Percentiles rank a stretch among this genome's conserved stretches.
These are phyloP conservation scores for Andricus quercusramuli DNA, from an alignment of 2,888 invertebrate species.

Conservation along the genomic window DNA sequence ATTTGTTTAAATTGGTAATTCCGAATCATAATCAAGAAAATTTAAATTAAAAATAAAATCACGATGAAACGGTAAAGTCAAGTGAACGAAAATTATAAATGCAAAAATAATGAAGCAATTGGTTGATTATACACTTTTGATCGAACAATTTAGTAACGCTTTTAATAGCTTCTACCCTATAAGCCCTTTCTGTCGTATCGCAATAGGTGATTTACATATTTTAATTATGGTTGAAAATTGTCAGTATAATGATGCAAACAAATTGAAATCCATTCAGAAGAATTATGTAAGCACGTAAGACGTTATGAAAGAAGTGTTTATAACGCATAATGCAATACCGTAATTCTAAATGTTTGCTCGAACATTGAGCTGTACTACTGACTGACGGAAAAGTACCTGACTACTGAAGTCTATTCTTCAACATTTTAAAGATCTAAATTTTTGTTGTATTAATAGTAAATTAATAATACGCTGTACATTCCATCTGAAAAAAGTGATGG, in stretches of 20 bases:
- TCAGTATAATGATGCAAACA: not conserved
- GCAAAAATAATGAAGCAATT: not conserved
- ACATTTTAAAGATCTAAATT: too few relatives aligned
- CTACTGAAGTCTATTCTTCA: too few relatives aligned
- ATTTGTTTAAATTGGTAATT: too few relatives aligned
- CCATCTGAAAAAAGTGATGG: too few relatives aligned
- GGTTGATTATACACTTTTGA: not conserved
- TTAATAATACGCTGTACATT: too few relatives aligned
- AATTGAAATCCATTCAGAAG: not conserved
- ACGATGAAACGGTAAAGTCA: not conserved
- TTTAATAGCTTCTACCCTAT: not conserved
- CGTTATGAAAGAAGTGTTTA: too few relatives aligned
- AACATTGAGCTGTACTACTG: too few relatives aligned
- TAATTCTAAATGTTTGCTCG: too few relatives aligned
- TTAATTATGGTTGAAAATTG: constrained; percentile 24
- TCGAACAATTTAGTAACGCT: not conserved
- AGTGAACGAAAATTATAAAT: not conserved
- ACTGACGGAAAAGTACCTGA: too few relatives aligned
- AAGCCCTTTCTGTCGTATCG: not conserved
- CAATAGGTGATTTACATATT: constrained; percentile 25
- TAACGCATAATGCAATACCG: too few relatives aligned
- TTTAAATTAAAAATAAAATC: not conserved
- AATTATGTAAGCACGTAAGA: not conserved
- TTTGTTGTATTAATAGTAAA: too few relatives aligned
- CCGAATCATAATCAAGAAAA: not conserved